Evolutionary conservation across 2,888 invertebrate species (phyloP), one percentile per base, ranked within the genome.

Genomic region (Spisula solida): DNA sequence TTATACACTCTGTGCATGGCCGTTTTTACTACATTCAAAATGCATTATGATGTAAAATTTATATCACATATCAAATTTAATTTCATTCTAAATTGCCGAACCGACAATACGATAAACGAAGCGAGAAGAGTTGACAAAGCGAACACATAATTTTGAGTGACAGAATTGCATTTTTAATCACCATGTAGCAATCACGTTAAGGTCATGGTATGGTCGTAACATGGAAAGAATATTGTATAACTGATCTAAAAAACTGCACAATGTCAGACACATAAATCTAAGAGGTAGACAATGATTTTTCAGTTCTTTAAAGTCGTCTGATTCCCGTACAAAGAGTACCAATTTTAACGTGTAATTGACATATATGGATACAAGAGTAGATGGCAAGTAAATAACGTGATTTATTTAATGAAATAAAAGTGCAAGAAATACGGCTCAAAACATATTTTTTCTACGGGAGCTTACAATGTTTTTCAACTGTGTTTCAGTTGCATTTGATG

Each of bases 21-120:
- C 34, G 41, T 41, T 34, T 66, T 83, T 66, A 29, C 66, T 29
- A 25, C 48, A 29, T 48, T 75, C 41, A 85, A 70, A 86, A 81
- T 80, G 86, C 81, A 86, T 88, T 80, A 80, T 78, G 82, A 88
- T 88, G 88, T 85, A 85, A 55, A 85, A 82, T 82, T 88, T 47
- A 88, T 88, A 88, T 85, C 85, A 85, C 81, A 55, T 85, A 85
- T 88, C 88, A 88, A 88, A 85, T 86, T 82, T 85, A 82, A 88
- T 85, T 85, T 85, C 78, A 34, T 55, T 85, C 41, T 88, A 85
- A 88, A 85, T 88, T 85, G 79, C 85, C 48, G 47, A 82, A 79
- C 56, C 34, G 47, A 88, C 88, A 88, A 88, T 82, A 82, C 41
- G 75, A 78, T 31, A 85, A 81, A 25, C 82, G 55, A 79, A 85